Evolutionary conservation across 1,140 invertebrate genomes (phyloP).

Genomic region (Planococcus citri): DNA sequence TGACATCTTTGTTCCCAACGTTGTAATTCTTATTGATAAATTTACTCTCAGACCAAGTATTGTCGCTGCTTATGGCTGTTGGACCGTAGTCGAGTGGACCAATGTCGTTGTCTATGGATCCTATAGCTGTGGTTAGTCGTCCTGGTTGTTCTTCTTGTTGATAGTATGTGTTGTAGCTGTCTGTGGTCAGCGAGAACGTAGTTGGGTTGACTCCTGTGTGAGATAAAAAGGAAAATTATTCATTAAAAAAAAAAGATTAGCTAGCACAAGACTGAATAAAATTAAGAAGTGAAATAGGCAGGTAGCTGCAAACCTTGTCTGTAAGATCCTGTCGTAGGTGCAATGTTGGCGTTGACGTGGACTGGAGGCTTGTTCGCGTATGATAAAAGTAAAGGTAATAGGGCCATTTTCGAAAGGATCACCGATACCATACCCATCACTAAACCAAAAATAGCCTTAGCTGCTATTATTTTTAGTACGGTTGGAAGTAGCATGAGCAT

Average conservation of each 20-base stretch:
- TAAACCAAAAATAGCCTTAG: slow-evolving; percentile 1
- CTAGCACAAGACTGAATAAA: too few relatives aligned
- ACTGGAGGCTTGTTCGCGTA: not conserved
- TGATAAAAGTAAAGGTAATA: slow-evolving; percentile 1
- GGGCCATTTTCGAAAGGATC: slow-evolving; percentile 4
- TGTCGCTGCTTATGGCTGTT: not conserved
- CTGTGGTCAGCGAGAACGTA: not conserved
- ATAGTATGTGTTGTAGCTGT: not conserved
- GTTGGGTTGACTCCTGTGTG: slow-evolving; percentile 8
- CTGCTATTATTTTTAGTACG: not conserved
- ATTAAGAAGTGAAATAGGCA: too few relatives aligned
- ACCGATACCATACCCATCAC: slow-evolving; percentile 10
- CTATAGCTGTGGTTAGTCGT: not conserved
- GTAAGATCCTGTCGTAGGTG: not conserved
- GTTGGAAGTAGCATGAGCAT: slow-evolving; percentile 10
- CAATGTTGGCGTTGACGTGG: not conserved
- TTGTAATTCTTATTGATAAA: not conserved
- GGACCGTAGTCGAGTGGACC: not conserved
- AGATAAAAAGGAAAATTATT: slow-evolving; percentile 3
- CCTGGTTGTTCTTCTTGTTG: slow-evolving; percentile 14
- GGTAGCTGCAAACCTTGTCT: not conserved
- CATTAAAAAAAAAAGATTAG: not conserved
- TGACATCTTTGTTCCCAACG: not conserved
- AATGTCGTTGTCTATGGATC: not conserved
- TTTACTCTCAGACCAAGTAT: not conserved